Base-by-base conservation (phyloP, 2,797 vertebrate species). In the Saxicola maurus region DNA sequence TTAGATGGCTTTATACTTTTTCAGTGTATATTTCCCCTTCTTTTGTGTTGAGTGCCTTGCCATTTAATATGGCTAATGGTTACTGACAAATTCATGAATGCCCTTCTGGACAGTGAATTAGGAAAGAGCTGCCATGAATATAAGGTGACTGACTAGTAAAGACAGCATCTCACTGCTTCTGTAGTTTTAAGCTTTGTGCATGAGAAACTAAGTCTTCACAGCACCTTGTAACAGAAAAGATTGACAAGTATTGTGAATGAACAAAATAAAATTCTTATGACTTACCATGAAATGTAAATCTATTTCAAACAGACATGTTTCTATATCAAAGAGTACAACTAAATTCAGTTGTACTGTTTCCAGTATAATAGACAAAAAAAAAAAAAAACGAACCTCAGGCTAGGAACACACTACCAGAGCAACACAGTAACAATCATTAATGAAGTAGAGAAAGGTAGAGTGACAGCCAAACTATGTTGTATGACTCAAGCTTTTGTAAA, bases 401-500 rank as follows among this genome's bases (percentile, higher is more conserved):
- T 74, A 31, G 17, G 46, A 92, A 46, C 37, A 55, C 4, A 11
- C 18, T 37, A 55, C 27, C 43, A 79, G 45, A 84, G 56, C 20
- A 78, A 73, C 5, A 30, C 25, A 72, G 52, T 45, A 90, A 60
- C 40, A 55, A 55, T 28, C 25, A 55, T 37, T 66, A 78, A 25
- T 17, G 11, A 80, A 85, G 25, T 2, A 80, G 18, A 27, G n/a
- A 83, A 91, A 89, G 31, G 48, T n/a, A 7, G 23, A 91, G 5
- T 37, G 52, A 72, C 66, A 83, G 62, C 28, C 31, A 43, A 64
- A 60, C 42, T 55, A 13, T 16, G 23, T 35, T 74, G 35, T 35
- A 82, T 12, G 11, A 87, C 46, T 80, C 57, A 80, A 87, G 55
- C 72, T 82, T 78, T 71, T 51, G 61, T 52, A 57, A 85, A 67